Percentiles rank a stretch among this genome's conserved stretches.
Conservation (phyloP, 2,113 vertebrate genomes). For the Barbus barbus region DNA sequence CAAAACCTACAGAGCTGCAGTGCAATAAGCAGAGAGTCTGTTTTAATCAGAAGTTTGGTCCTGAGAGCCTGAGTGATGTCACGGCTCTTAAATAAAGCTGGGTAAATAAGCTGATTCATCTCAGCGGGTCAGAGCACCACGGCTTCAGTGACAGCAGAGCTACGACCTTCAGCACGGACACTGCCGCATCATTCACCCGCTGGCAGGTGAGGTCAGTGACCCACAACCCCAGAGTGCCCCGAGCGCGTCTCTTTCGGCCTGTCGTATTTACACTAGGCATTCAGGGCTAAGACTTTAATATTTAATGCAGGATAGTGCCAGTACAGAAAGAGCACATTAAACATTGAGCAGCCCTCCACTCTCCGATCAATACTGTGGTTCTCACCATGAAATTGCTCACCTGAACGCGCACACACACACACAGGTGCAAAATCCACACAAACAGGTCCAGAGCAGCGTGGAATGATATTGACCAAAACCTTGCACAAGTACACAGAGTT, state of each 20-base stretch:
- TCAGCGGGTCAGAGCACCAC: conserved; percentile 8
- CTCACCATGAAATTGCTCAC: conserved; percentile 59
- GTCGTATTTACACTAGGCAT: not conserved
- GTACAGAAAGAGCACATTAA: conserved; percentile 61
- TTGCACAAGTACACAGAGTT: not conserved
- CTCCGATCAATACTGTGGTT: conserved; percentile 49
- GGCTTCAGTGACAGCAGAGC: conserved; percentile 22
- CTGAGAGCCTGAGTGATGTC: conserved; percentile 15
- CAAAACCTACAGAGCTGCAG: not conserved
- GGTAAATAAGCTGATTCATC: conserved; percentile 43
- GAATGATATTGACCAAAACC: conserved; percentile 20
- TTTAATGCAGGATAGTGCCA: conserved; percentile 54
- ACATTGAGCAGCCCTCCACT: conserved; percentile 55
- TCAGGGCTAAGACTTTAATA: conserved; percentile 49
- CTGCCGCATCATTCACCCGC: conserved; percentile 34
- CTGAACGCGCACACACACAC: conserved; percentile 12
- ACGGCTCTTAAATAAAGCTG: conserved; percentile 38
- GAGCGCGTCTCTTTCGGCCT: not conserved
- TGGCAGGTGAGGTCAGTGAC: not conserved
- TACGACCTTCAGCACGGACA: conserved; percentile 37
- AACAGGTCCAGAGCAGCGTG: conserved; percentile 7
- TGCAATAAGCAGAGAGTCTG: conserved; percentile 1
- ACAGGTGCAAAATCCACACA: conserved; percentile 28
- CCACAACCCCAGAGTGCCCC: conserved; percentile 18
- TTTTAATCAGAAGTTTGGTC: conserved; percentile 13